phyloP scores from a whole-genome alignment of 2,113 vertebrate genomes.

The Mungos mungo region DNA sequence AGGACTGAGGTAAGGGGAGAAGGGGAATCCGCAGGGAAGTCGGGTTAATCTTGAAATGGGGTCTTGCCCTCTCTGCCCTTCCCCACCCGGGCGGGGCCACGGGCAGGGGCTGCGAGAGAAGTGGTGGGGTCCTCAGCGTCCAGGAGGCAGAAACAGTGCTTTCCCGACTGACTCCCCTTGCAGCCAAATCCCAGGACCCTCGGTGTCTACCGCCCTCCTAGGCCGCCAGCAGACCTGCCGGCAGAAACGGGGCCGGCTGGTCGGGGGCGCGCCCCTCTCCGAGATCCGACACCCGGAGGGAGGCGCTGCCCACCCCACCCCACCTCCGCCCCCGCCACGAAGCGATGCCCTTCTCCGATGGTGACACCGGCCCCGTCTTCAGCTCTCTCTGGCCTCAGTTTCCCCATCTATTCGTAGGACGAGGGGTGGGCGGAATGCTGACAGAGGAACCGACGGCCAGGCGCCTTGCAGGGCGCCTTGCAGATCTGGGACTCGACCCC shows the following conservation, averaged over 20 bases:
- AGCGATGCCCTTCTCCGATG: neutral
- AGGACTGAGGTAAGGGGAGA: neutral
- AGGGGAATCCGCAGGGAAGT: neutral
- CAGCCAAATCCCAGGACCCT: neutral
- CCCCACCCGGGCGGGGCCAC: neutral
- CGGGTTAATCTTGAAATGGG: neutral
- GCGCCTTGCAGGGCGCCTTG: neutral
- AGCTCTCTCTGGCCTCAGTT: neutral
- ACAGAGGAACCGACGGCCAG: neutral
- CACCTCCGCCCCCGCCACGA: neutral
- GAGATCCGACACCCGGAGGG: neutral
- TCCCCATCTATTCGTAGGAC: neutral
- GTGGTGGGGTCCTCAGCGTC: neutral
- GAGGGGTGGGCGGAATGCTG: neutral
- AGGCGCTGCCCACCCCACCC: neutral
- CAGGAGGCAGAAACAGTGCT: neutral
- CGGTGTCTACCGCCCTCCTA: neutral
- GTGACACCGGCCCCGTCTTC: neutral
- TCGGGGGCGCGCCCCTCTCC: neutral
- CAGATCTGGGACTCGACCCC: neutral
- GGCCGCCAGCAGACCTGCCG: neutral
- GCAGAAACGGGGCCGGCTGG: neutral
- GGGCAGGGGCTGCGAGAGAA: neutral
- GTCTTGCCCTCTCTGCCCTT: neutral
- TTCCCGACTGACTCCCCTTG: neutral